Evolutionary conservation across 2,113 vertebrate genomes (phyloP).

Genomic region (Panurus biarmicus): DNA sequence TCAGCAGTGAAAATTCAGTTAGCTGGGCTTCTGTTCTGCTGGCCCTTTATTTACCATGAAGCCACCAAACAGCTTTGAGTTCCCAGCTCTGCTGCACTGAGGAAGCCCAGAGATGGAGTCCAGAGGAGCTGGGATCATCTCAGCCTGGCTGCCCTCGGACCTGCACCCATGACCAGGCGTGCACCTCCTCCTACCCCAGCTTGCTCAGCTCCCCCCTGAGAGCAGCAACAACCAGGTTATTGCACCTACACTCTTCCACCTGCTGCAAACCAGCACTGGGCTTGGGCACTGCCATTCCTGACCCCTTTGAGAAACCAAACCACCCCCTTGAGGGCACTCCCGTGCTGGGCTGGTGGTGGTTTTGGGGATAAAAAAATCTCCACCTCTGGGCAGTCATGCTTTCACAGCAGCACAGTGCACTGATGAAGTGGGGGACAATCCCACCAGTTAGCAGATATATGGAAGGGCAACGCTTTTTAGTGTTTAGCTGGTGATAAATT

Average conservation of each 20-base stretch:
- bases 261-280: neutral
- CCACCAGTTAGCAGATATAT: neutral
- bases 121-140: neutral
- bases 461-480: neutral
- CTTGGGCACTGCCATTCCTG: neutral
- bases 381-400: neutral
- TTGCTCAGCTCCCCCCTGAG: neutral
- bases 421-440: neutral
- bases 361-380: neutral
- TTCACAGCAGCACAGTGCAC: neutral
- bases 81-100: neutral
- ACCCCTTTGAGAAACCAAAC: neutral
- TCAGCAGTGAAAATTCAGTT: neutral
- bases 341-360: rapidly evolving
- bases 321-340: neutral
- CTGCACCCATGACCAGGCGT: rapidly evolving
- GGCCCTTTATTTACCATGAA: neutral
- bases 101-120: neutral
- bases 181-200: rapidly evolving
- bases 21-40: neutral
- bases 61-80: neutral
- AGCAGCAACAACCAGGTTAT: neutral
- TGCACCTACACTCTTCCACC: neutral
- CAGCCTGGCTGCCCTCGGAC: neutral
- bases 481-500: neutral